These are phyloP conservation scores for Pseudococcus longispinus DNA, from an alignment of 2,888 invertebrate species.

Conservation along the genomic window DNA sequence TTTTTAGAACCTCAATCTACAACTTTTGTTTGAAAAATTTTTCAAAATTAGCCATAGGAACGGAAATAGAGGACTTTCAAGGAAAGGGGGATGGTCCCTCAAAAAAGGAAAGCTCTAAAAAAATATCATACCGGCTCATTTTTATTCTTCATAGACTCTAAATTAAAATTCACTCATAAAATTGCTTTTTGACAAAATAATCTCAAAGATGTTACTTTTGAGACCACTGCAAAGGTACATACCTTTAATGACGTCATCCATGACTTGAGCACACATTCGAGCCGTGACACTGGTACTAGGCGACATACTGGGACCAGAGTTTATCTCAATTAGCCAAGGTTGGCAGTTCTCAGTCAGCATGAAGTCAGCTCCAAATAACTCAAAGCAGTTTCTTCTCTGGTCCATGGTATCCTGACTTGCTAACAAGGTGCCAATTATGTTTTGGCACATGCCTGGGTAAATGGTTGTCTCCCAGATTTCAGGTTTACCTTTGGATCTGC, in stretches of 20 bases:
- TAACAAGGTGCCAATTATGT: constrained; percentile 80
- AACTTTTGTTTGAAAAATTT: too few species aligned
- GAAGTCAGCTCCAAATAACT: constrained; percentile 92
- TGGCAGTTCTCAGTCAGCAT: constrained; percentile 83
- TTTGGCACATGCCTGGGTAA: constrained; percentile 84
- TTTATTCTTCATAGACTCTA: too few species aligned
- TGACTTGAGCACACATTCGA: constrained; percentile 78
- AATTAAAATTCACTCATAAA: too few species aligned
- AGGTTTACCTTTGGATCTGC: constrained; percentile 50
- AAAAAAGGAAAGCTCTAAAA: too few species aligned
- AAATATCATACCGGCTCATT: too few species aligned
- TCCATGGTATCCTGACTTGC: constrained; percentile 78
- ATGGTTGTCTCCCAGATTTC: constrained; percentile 75
- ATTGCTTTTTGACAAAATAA: too few species aligned
- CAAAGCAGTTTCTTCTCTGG: constrained; percentile 78
- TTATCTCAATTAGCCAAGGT: constrained; percentile 92
- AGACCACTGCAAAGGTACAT: too few species aligned
- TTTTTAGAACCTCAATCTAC: too few species aligned
- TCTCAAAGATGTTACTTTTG: too few species aligned
- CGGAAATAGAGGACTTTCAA: too few species aligned
- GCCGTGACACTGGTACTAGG: constrained; percentile 83
- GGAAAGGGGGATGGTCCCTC: too few species aligned
- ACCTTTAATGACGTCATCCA: constrained; percentile 89
- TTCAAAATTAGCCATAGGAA: too few species aligned
- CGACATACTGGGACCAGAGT: constrained; percentile 84